Base-by-base conservation (phyloP, 2,113 vertebrate species). In the Esox niger region DNA sequence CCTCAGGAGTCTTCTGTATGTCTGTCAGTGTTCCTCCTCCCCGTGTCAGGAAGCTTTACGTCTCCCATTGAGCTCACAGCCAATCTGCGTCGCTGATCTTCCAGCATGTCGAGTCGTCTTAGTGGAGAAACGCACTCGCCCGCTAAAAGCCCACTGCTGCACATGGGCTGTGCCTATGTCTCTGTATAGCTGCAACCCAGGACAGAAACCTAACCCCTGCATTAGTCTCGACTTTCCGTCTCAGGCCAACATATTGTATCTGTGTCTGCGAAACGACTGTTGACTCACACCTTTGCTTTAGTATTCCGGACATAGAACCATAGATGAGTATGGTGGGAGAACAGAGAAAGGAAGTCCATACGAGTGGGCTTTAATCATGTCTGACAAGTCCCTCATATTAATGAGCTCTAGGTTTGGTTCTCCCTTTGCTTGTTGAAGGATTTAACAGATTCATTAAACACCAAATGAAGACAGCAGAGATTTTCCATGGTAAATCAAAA, bases 391-490 rank as follows among this genome's bases (percentile, higher is more conserved):
- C 21, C n/a, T 6, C 47, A 52, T 52, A 52, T 52, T 52, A 52
- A 58, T 58, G 13, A 29, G 4, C 56, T 27, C 56, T 58, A 11
- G 7, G 5, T 58, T 29, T 26, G 25, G 5, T 26, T 7, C 15
- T 27, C 56, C 30, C 56, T 43, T 29, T 30, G 57, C 11, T 29
- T 29, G 10, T 29, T 31, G 2, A 0, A n/a, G 13, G 20, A 30
- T 30, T 30, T 59, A 17, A 59, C 57, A 59, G 31, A 59, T 32
- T 59, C 27, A 59, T 59, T 31, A 17, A 59, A 30, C 57, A 4
- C 78, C 74, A 72, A 83, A 79, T 83, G 75, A 62, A 87, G 79
- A 85, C 72, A 38, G 74, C 73, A 66, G 73, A 85, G 84, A 85
- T n/a, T n/a, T n/a, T n/a, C n/a, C n/a, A n/a, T n/a, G n/a, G n/a